phyloP scores from a whole-genome alignment of 2,797 vertebrate species.

The Sebastes taczanowskii region DNA sequence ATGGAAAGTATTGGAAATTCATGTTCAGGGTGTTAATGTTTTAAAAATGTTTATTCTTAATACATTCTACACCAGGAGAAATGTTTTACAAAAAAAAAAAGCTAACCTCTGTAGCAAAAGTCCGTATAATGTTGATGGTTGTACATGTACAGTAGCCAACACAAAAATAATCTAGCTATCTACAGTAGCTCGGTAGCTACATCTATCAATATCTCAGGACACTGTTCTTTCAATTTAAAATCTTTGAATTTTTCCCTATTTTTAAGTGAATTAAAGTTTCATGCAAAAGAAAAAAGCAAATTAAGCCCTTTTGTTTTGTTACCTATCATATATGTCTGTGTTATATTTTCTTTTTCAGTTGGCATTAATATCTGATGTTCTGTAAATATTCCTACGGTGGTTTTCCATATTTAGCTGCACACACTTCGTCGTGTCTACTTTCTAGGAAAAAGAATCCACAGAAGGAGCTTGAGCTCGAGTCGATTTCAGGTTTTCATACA shows the following conservation, averaged over 20 bases:
- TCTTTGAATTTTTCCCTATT: background rate
- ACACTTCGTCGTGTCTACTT: background rate
- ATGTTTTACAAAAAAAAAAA: background rate
- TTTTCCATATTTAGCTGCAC: slow-evolving; percentile 19
- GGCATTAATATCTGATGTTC: background rate
- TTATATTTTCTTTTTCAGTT: background rate
- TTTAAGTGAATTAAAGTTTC: background rate
- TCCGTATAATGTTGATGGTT: slow-evolving; percentile 10
- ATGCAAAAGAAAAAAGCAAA: background rate
- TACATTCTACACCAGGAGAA: background rate
- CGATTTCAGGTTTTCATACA: slow-evolving; percentile 18
- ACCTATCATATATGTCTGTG: background rate
- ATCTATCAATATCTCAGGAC: background rate
- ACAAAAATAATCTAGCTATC: background rate
- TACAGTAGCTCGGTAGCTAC: background rate
- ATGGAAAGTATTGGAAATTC: slow-evolving; percentile 14
- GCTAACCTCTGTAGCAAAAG: background rate
- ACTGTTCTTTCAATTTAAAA: background rate
- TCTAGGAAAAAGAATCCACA: slow-evolving; percentile 1
- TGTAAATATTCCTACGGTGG: background rate
- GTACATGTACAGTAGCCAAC: slow-evolving; percentile 1
- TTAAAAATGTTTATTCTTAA: slow-evolving; percentile 22
- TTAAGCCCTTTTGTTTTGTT: background rate
- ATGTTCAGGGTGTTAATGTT: slow-evolving; percentile 1
- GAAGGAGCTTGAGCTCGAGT: background rate